Conservation (phyloP, 2,888 invertebrate genomes). For the Disparrhopalites patrizii region DNA sequence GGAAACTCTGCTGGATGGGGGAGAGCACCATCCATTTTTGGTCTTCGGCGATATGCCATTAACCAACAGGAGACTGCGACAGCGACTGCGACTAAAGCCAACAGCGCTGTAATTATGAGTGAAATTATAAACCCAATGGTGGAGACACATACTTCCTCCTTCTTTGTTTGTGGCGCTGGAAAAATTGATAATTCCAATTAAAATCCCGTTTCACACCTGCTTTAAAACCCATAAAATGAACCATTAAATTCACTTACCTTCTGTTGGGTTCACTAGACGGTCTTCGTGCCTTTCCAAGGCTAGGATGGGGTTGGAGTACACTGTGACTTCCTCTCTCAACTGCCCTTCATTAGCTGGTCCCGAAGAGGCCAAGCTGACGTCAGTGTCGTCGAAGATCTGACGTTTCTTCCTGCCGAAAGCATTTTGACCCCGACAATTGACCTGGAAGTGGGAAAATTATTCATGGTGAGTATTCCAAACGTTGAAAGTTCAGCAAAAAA, state of each 20-base stretch:
- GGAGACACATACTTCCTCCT: conserved; percentile 85
- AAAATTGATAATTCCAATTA: background rate
- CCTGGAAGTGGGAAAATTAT: conserved; percentile 55
- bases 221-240: background rate
- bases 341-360: conserved; percentile 62
- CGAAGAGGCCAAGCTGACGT: conserved; percentile 35
- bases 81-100: conserved; percentile 88
- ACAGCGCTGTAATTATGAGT: conserved; percentile 81
- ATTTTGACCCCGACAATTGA: conserved; percentile 86
- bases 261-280: conserved; percentile 70
- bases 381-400: conserved; percentile 38
- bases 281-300: conserved; percentile 83
- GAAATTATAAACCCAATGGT: conserved; percentile 90
- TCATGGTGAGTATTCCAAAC: background rate
- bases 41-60: conserved; percentile 84
- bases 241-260: conserved; percentile 57
- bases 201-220: background rate
- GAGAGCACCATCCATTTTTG: conserved; percentile 80
- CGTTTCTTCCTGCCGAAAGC: conserved; percentile 76
- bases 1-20: conserved; percentile 95
- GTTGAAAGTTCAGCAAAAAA: background rate
- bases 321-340: conserved; percentile 86
- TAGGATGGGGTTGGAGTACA: conserved; percentile 84
- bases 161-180: conserved; percentile 38
- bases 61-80: conserved; percentile 94